Evolutionary conservation across 1,140 invertebrate species (phyloP).

Genomic region (Drosophila virilis): DNA sequence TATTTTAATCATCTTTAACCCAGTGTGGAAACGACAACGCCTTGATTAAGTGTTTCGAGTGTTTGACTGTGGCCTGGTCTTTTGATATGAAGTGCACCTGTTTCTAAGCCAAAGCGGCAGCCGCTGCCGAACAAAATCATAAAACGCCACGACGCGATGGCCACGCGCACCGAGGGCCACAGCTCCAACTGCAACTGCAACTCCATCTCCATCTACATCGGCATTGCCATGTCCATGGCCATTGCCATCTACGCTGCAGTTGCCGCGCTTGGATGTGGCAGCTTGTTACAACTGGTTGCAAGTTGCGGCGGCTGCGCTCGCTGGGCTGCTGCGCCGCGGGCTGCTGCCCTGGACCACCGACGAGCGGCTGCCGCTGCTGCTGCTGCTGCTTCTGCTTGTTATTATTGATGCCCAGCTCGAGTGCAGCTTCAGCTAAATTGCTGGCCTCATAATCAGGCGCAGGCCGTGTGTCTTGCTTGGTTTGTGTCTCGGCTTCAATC

Average conservation of each 20-base stretch:
- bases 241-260: neutral
- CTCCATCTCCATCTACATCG: neutral
- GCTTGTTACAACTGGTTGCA: constrained; percentile 77
- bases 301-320: constrained; percentile 17
- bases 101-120: constrained; percentile 67
- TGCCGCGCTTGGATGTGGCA: constrained; percentile 30
- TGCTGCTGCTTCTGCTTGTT: constrained; percentile 59
- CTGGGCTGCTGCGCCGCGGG: constrained; percentile 42
- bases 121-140: constrained; percentile 77
- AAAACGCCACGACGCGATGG: constrained; percentile 67
- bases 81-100: constrained; percentile 82
- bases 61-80: constrained; percentile 50
- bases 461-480: constrained; percentile 28
- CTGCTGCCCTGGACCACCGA: constrained; percentile 63
- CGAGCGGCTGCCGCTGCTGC: constrained; percentile 39
- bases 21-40: constrained; percentile 63
- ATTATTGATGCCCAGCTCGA: constrained; percentile 72
- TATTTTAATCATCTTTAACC: neutral
- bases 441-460: constrained; percentile 66
- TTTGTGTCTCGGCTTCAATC: constrained; percentile 59
- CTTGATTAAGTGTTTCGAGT: constrained; percentile 81
- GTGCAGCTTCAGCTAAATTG: constrained; percentile 60
- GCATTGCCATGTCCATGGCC: neutral
- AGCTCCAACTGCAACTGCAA: constrained; percentile 20
- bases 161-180: constrained; percentile 55